phyloP scores from a whole-genome alignment of 2,888 invertebrate species.

The Nymphalis polychloros region DNA sequence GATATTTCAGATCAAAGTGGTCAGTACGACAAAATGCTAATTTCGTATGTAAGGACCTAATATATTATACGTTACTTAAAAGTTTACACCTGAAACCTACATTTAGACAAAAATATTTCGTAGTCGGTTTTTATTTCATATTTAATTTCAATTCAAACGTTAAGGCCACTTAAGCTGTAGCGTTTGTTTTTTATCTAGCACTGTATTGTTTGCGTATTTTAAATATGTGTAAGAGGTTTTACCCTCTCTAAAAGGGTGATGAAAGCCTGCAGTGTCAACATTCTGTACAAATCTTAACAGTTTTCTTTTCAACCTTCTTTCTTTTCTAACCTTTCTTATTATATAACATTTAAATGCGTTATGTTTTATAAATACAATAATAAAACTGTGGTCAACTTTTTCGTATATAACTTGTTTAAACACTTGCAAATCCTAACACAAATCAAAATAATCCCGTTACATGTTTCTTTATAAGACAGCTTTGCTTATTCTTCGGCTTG shows the following conservation, averaged over 20 bases:
- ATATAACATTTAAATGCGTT: background rate
- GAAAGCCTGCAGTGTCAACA: slow-evolving; percentile 79
- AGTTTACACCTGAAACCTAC: no score
- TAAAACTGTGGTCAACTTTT: background rate
- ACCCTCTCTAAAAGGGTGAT: slow-evolving; percentile 74
- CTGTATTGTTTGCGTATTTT: slow-evolving; percentile 75
- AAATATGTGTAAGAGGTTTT: slow-evolving; percentile 79
- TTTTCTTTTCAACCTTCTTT: slow-evolving; percentile 49
- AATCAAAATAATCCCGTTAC: slow-evolving; percentile 5
- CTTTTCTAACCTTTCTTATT: slow-evolving; percentile 13
- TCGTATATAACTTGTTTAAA: background rate
- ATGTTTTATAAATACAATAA: background rate
- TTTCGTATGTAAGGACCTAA: no score
- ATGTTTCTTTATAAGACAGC: slow-evolving; percentile 4
- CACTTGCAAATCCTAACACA: background rate
- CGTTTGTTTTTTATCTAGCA: no score
- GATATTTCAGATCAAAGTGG: no score
- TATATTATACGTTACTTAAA: no score
- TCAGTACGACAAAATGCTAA: no score
- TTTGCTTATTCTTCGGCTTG: background rate
- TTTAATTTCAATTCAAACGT: no score
- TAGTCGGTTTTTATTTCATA: no score
- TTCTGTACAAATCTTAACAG: slow-evolving; percentile 70
- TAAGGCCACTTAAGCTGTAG: no score
- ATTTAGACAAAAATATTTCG: no score